Evolutionary conservation across 2,888 invertebrate genomes (phyloP).

Genomic region (Meloe dianella): DNA sequence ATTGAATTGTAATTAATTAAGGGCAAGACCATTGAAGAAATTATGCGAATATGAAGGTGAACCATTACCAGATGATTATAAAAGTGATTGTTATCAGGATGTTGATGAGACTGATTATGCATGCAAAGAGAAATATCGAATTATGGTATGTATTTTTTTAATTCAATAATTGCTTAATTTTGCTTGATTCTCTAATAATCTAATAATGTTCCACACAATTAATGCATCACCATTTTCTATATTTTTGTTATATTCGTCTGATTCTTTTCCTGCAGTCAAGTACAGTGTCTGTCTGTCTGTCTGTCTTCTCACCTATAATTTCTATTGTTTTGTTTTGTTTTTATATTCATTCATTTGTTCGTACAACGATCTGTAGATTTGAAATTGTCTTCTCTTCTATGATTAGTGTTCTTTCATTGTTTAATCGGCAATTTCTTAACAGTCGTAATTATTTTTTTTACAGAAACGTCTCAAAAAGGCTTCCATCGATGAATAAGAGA

Average conservation of each 20-base stretch:
- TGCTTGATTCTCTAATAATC: neutral
- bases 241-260: neutral
- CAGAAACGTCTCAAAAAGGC: constrained; percentile 59
- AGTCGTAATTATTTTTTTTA: constrained; percentile 43
- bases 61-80: constrained; percentile 73
- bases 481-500: constrained; percentile 51
- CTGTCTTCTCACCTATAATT: too few relatives aligned
- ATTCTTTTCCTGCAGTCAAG: too few relatives aligned
- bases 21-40: constrained; percentile 71
- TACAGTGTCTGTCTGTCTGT: too few relatives aligned
- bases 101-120: constrained; percentile 80
- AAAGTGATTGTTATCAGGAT: constrained; percentile 80
- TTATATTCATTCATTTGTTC: too few relatives aligned
- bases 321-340: too few relatives aligned
- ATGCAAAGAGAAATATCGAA: constrained; percentile 80
- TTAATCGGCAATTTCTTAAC: neutral
- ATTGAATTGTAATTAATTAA: constrained; percentile 35
- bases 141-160: constrained; percentile 66
- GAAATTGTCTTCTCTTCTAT: neutral
- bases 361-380: too few relatives aligned
- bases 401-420: constrained; percentile 3
- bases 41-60: constrained; percentile 77
- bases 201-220: too few relatives aligned
- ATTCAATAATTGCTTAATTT: neutral
- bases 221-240: neutral